Base-by-base conservation (phyloP, 2,797 vertebrate species). In the Todus mexicanus region DNA sequence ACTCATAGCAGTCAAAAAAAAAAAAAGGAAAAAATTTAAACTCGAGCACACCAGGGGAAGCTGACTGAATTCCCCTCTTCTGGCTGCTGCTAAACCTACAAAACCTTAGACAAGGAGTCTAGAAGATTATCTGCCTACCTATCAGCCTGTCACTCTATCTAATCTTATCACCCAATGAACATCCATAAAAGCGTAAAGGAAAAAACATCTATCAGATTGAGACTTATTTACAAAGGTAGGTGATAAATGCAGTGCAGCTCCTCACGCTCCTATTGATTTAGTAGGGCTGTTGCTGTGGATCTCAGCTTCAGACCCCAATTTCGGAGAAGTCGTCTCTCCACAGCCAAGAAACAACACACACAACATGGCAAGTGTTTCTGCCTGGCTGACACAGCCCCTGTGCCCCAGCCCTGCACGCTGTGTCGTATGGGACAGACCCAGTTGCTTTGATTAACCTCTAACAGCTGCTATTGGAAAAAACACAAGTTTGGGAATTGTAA, bases 51-150 rank as follows among this genome's bases (percentile, higher is more conserved):
- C 25, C 51, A 56, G 45, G 25, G 21, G 2, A 74, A 71, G 61
- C 31, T 79, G 77, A 79, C 43, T 71, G 53, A 94, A 91, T 93
- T 96, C 69, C 65, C 88, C 75, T 93, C 87, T 95, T 93, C 91
- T 90, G 91, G 81, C 56, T 81, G 68, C 16, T 91, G n/a, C 74
- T 92, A 94, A 96, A 95, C 43, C 84, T 89, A 73, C 76, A 72
- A 89, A 92, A 86, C 42, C 82, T 87, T 82, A 91, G 37, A 88
- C 79, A 84, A 89, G 63, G 12, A 92, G 80, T 48, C 64, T 95
- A 72, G 72, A 71, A 84, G 76, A 93, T 87, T 95, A 94, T 94
- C 92, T 91, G 66, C 43, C 89, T 89, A 89, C 72, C 75, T 80
- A 94, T 93, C 91, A 87, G 82, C 63, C 79, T 85, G 89, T 80